Evolutionary conservation across 1,140 invertebrate genomes (phyloP).

Genomic region (Brachionus asplanchnoidis): DNA sequence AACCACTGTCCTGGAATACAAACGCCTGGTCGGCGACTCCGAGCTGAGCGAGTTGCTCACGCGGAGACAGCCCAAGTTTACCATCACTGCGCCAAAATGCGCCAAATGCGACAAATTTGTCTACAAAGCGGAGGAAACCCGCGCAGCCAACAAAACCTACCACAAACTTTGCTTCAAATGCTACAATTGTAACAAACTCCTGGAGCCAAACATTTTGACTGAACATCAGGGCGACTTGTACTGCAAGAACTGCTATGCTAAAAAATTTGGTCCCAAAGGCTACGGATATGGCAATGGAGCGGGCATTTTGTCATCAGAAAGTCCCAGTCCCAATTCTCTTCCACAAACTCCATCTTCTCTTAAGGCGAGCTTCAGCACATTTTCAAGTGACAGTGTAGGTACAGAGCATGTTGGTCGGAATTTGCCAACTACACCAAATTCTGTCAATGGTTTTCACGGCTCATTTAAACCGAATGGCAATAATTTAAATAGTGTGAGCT

Average conservation of each 20-base stretch:
- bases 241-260: constrained; percentile 85
- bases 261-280: constrained; percentile 86
- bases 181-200: constrained; percentile 74
- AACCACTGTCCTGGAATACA: not conserved
- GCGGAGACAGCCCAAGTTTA: constrained; percentile 35
- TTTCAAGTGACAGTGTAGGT: not conserved
- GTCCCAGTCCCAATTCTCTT: not conserved
- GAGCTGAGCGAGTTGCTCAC: constrained; percentile 25
- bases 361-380: not conserved
- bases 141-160: constrained; percentile 50
- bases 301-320: constrained; percentile 24
- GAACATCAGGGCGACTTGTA: constrained; percentile 91
- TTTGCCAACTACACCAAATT: not conserved
- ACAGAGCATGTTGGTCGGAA: not conserved
- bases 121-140: constrained; percentile 62
- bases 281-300: constrained; percentile 75
- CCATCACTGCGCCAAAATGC: constrained; percentile 48
- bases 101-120: constrained; percentile 61
- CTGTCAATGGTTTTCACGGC: not conserved
- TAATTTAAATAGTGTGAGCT: not conserved
- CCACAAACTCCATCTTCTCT: not conserved
- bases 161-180: constrained; percentile 41
- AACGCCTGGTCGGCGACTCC: not conserved
- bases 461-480: not conserved
- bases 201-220: constrained; percentile 86